A percentile compares a stretch with the other conserved stretches of the same genome.
Conservation (phyloP, 2,113 vertebrate species). For the Charadrius vociferus region DNA sequence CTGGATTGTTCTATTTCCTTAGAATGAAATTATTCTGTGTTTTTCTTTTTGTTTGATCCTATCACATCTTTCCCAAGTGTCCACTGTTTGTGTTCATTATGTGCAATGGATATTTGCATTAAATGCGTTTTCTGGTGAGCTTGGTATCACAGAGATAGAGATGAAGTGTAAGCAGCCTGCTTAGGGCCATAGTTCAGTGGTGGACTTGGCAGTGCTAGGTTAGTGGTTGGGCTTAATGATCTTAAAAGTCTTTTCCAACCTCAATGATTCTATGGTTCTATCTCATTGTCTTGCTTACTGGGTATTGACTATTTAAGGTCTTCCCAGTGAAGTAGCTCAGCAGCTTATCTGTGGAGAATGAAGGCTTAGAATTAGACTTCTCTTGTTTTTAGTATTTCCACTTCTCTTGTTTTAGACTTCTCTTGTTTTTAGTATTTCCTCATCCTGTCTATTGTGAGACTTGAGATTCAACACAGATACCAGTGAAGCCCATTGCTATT, state of each 20-base stretch:
- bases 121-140: not conserved
- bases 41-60: not conserved
- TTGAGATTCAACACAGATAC: not conserved
- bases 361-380: not conserved
- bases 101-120: not conserved
- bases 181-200: not conserved
- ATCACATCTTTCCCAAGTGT: not conserved
- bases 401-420: too few relatives aligned
- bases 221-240: not conserved
- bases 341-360: not conserved
- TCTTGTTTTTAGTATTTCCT: not conserved
- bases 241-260: not conserved
- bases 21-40: not conserved
- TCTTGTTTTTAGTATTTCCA: too few relatives aligned
- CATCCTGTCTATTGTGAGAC: not conserved
- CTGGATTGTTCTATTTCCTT: not conserved
- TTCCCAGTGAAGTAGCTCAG: not conserved
- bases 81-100: not conserved
- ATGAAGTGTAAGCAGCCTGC: not conserved
- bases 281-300: not conserved
- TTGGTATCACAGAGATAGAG: not conserved
- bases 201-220: not conserved
- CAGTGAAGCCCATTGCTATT: not conserved
- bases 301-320: not conserved
- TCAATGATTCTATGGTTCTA: not conserved